phyloP scores from a whole-genome alignment of 2,113 vertebrate species.

The Gadus chalcogrammus region DNA sequence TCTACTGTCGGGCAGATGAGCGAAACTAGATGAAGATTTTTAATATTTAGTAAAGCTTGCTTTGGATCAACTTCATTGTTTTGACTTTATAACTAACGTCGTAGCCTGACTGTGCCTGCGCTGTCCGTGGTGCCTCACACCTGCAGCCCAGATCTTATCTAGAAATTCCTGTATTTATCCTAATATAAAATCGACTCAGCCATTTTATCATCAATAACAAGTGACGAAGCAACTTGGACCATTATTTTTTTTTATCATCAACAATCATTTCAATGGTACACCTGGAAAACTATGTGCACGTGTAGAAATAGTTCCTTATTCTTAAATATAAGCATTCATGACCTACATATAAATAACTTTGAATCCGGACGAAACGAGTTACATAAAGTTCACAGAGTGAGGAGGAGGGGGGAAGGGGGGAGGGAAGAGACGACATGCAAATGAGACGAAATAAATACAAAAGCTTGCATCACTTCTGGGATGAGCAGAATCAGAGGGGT shows the following conservation, averaged over 20 bases:
- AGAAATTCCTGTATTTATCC: background rate
- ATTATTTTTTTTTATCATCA: slow-evolving; percentile 97
- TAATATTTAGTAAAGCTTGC: too few relatives aligned
- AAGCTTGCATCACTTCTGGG: too few relatives aligned
- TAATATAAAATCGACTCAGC: background rate
- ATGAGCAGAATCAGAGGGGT: too few relatives aligned
- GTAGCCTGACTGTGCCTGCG: background rate
- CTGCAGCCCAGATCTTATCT: background rate
- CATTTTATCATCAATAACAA: slow-evolving; percentile 41
- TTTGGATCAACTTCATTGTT: too few relatives aligned
- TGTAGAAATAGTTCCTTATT: slow-evolving; percentile 98
- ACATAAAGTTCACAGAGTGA: slow-evolving; percentile 87
- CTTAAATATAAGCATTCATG: slow-evolving; percentile 99
- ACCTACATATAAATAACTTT: slow-evolving; percentile 99
- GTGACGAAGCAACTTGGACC: slow-evolving; percentile 70
- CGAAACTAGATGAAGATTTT: too few relatives aligned
- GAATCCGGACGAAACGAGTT: slow-evolving; percentile 91
- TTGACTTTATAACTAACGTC: too few relatives aligned
- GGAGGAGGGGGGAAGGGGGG: slow-evolving; percentile 73
- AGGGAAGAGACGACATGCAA: slow-evolving; percentile 89
- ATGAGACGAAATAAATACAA: slow-evolving; percentile 90
- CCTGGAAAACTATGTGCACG: slow-evolving; percentile 99
- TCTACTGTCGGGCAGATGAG: too few relatives aligned
- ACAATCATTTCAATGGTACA: slow-evolving; percentile 99
- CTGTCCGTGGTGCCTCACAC: slow-evolving; percentile 52